Evolutionary conservation across 2,113 vertebrate species (phyloP).

Genomic region (Rhegmatorhina hoffmannsi): DNA sequence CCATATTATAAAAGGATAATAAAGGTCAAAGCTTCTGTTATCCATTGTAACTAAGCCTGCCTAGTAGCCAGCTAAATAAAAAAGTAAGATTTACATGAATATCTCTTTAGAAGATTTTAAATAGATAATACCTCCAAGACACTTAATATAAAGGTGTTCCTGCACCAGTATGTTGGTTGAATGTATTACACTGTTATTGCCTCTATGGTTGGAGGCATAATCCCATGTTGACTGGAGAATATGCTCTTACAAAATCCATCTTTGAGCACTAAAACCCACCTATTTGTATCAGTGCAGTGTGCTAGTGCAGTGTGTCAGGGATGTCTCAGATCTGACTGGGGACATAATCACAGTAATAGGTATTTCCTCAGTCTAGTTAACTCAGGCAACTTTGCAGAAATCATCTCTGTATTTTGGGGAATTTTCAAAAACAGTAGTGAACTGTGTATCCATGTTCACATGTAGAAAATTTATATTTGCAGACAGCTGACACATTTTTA

Average conservation of each 20-base stretch:
- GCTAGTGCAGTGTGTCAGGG: not conserved
- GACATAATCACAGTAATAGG: not conserved
- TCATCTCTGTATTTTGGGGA: not conserved
- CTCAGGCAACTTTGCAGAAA: not conserved
- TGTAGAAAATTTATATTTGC: not conserved
- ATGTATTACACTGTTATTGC: not conserved
- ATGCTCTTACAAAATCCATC: not conserved
- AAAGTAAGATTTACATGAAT: not conserved
- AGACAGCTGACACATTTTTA: not conserved
- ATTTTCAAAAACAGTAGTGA: not conserved
- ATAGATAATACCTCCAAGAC: not conserved
- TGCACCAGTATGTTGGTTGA: not conserved
- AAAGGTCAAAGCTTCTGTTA: not conserved
- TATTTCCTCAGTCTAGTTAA: not conserved
- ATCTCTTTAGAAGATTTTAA: not conserved
- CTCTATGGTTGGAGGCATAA: not conserved
- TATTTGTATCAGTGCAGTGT: not conserved
- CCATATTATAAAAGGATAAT: not conserved
- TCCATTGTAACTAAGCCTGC: not conserved
- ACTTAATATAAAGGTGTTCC: not conserved
- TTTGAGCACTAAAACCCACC: not conserved
- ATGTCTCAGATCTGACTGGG: not conserved
- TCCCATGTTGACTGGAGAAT: accelerated
- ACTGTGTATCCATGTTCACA: not conserved
- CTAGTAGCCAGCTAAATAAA: not conserved